Conservation (phyloP, 30 jellyfish, hydroid and myxozoan genomes). For the Turritopsis rubra region DNA sequence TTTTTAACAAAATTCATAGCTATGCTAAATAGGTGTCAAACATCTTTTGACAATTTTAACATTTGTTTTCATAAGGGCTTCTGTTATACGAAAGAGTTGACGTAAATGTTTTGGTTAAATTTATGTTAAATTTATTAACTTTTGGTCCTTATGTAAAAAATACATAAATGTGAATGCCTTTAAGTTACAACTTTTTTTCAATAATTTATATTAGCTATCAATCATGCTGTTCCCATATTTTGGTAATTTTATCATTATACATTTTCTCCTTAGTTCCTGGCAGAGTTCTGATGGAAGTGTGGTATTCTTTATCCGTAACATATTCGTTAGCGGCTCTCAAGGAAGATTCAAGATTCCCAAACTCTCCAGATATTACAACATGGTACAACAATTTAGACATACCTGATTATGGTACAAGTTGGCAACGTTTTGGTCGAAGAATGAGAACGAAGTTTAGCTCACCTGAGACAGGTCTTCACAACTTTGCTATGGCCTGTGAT, state of each 20-base stretch:
- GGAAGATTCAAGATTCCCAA: conserved; percentile 6
- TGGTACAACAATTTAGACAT: neutral
- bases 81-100: too few relatives aligned
- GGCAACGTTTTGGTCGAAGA: neutral
- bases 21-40: too few relatives aligned
- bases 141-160: too few relatives aligned
- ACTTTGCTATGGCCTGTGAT: neutral
- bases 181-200: too few relatives aligned
- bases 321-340: neutral
- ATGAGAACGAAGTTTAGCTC: neutral
- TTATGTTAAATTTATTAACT: too few relatives aligned
- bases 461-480: conserved; percentile 8
- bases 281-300: neutral
- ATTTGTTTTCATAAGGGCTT: too few relatives aligned
- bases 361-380: neutral
- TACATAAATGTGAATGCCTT: neutral
- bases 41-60: too few relatives aligned
- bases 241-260: neutral
- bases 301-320: neutral
- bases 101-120: too few relatives aligned
- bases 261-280: neutral
- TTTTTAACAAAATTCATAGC: neutral
- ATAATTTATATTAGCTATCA: too few relatives aligned
- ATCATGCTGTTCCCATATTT: too few relatives aligned
- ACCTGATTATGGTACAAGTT: neutral